phyloP scores from a whole-genome alignment of 23 tunicate genomes.

The Phallusia fumigata region DNA sequence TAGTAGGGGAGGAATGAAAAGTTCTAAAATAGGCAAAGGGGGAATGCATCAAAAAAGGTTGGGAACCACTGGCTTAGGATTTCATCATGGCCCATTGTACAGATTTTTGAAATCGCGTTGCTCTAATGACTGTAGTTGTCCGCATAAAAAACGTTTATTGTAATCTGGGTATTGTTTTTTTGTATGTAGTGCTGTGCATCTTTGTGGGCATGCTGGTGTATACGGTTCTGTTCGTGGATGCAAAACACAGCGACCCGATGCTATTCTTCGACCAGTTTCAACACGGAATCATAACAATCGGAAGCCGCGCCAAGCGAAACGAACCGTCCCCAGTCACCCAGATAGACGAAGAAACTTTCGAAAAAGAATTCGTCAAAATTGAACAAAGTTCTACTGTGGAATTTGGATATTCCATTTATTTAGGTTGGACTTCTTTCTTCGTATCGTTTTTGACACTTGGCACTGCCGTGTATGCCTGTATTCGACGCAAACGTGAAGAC shows the following conservation, averaged over 20 bases:
- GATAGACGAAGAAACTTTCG: not conserved
- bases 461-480: not conserved
- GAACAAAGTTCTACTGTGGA: not conserved
- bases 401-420: not conserved
- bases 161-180: not conserved
- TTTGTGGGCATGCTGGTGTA: not conserved
- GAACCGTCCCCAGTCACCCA: not conserved
- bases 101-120: too few relatives aligned
- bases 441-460: not conserved
- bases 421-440: slow-evolving; percentile 2
- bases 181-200: not conserved
- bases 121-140: too few relatives aligned
- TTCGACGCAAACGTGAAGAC: not conserved
- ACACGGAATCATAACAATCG: not conserved
- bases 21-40: too few relatives aligned
- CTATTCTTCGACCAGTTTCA: slow-evolving; percentile 2
- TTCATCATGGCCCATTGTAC: too few relatives aligned
- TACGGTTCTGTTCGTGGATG: not conserved
- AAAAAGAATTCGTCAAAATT: not conserved
- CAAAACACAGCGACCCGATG: not conserved
- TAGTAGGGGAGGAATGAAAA: too few relatives aligned
- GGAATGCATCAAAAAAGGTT: too few relatives aligned
- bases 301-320: not conserved
- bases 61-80: too few relatives aligned
- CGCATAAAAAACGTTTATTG: too few relatives aligned